Conservation (phyloP, 2,888 invertebrate species). For the Megamerina dolium region DNA sequence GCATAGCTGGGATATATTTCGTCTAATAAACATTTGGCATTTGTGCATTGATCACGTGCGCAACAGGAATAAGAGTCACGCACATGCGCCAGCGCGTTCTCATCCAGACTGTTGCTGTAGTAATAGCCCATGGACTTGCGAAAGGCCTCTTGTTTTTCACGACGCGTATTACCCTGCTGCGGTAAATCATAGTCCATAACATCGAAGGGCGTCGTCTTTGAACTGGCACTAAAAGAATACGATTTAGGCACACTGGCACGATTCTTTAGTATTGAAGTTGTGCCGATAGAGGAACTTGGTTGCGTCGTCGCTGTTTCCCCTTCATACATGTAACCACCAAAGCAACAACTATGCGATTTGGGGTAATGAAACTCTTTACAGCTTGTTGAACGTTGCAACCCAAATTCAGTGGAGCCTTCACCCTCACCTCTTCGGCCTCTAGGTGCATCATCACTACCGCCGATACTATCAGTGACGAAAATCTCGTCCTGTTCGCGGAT, state of each 20-base stretch:
- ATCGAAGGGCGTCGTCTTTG: constrained; percentile 47
- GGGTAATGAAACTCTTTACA: constrained; percentile 48
- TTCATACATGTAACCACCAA: constrained; percentile 40
- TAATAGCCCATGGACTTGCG: constrained; percentile 41
- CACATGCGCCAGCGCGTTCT: constrained; percentile 21
- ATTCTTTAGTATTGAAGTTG: constrained; percentile 40
- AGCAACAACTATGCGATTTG: constrained; percentile 48
- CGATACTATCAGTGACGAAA: constrained; percentile 27
- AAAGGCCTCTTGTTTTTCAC: constrained; percentile 42
- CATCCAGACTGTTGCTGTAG: constrained; percentile 39
- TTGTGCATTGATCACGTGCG: constrained; percentile 45
- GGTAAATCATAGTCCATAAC: constrained; percentile 48
- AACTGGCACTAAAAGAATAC: constrained; percentile 46
- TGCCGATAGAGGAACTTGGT: constrained; percentile 18
- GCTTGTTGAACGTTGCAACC: constrained; percentile 43
- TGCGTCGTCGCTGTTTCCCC: constrained; percentile 13
- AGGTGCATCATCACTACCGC: constrained; percentile 10
- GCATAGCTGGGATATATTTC: constrained; percentile 40
- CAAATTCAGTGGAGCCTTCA: constrained; percentile 39
- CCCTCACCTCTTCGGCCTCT: constrained; percentile 38
- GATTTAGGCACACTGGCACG: constrained; percentile 46
- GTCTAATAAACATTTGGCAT: constrained; percentile 43
- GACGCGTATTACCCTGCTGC: constrained; percentile 33
- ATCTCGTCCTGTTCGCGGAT: constrained; percentile 44
- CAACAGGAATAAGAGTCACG: constrained; percentile 37